Evolutionary conservation across 2,888 invertebrate species (phyloP).

Genomic region (Leucoma salicis): DNA sequence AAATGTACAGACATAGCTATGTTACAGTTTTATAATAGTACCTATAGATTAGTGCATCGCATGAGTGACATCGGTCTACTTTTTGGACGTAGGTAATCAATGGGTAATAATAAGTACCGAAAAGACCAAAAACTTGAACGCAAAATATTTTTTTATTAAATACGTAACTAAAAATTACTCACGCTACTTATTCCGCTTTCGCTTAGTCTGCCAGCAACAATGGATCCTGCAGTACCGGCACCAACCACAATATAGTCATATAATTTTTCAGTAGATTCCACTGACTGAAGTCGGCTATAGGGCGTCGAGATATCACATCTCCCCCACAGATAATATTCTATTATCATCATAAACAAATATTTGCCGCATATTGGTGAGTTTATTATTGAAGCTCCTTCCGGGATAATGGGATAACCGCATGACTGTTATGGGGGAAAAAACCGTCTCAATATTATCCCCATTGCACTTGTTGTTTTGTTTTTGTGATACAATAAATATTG

Average conservation of each 20-base stretch:
- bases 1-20: too few relatives aligned
- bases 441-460: too few relatives aligned
- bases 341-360: conserved; percentile 82
- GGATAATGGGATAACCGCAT: conserved; percentile 74
- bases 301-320: conserved; percentile 75
- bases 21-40: too few relatives aligned
- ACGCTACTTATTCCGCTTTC: conserved; percentile 78
- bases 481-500: too few relatives aligned
- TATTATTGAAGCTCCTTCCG: conserved; percentile 73
- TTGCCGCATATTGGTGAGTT: conserved; percentile 77
- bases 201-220: conserved; percentile 83
- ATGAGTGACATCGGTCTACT: too few relatives aligned
- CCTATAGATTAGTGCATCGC: too few relatives aligned
- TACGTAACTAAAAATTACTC: conserved; percentile 9
- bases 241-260: conserved; percentile 86
- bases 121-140: too few relatives aligned
- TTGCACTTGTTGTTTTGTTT: too few relatives aligned
- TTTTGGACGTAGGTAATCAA: too few relatives aligned
- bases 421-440: conserved; percentile 26
- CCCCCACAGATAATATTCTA: conserved; percentile 81
- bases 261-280: conserved; percentile 45
- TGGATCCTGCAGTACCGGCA: conserved; percentile 84
- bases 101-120: too few relatives aligned
- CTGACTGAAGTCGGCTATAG: conserved; percentile 77
- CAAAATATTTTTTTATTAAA: too few relatives aligned